Percentiles rank a stretch among this genome's conserved stretches.
These are phyloP conservation scores for Gari tellinella DNA, from an alignment of 2,888 invertebrate species.

Conservation along the genomic window DNA sequence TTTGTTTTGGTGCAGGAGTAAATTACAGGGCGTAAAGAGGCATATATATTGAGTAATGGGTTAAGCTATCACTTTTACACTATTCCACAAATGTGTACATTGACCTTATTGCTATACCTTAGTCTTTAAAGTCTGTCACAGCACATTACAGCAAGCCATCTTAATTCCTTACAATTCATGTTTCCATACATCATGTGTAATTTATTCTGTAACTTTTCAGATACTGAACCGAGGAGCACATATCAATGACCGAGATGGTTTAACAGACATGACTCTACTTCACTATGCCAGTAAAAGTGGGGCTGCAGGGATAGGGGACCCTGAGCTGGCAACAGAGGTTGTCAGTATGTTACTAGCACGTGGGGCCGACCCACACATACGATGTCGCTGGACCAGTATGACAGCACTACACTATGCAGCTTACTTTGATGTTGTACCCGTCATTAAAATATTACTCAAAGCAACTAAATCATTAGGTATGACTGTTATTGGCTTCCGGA, in stretches of 20 bases:
- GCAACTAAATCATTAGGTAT: constrained; percentile 80
- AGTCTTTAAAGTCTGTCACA: too few species aligned
- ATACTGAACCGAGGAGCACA: constrained; percentile 84
- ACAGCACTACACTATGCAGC: constrained; percentile 86
- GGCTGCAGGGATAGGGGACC: constrained; percentile 84
- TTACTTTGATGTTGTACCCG: constrained; percentile 85
- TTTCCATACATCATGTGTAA: too few species aligned
- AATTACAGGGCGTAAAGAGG: too few species aligned
- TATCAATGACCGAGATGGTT: constrained; percentile 85
- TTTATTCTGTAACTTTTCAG: too few species aligned
- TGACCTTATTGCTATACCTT: too few species aligned
- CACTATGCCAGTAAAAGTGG: constrained; percentile 86
- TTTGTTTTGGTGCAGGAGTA: too few species aligned
- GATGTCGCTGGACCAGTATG: constrained; percentile 86
- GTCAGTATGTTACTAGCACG: constrained; percentile 76
- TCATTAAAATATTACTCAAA: constrained; percentile 83
- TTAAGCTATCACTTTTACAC: too few species aligned
- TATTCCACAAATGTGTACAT: too few species aligned
- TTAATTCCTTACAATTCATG: too few species aligned
- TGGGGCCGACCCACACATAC: constrained; percentile 85
- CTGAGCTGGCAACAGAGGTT: constrained; percentile 78
- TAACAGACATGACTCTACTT: constrained; percentile 86
- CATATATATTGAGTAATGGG: too few species aligned
- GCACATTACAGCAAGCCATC: too few species aligned
- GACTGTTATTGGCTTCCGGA: neutral